Base-by-base conservation (phyloP, 1,140 invertebrate genomes). In the Hyles euphorbiae region DNA sequence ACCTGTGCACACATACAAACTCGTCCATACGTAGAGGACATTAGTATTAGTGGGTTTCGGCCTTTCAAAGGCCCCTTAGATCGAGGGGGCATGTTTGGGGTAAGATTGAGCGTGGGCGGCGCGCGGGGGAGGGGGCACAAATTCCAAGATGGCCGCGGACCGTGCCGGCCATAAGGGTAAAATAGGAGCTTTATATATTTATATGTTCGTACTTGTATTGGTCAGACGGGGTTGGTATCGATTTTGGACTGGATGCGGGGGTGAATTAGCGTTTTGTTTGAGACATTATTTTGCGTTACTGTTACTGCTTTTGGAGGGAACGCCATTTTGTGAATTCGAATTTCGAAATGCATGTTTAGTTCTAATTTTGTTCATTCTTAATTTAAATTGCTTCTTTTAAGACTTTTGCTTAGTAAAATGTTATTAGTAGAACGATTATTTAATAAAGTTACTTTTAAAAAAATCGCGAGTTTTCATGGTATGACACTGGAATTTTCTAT, bases 91-190 rank as follows among this genome's bases (percentile, higher is more conserved):
- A 74, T 72, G 78, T 81, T 83, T 77, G 79, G 80, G 81, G 81
- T 80, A 83, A 84, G 81, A 81, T 77, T 74, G 74, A 79, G 78
- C 72, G 78, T 76, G 74, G 81, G 76, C 67, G 75, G 68, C 46
- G 58, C 36, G 46, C 43, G 65, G 59, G 76, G 75, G 67, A 61
- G 68, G 59, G 64, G 79, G 75, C 64, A 68, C 51, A 63, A 70
- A 70, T 74, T 79, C 70, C 83, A 88, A 88, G 81, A 88, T 88
- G 83, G 85, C 81, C 57, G 73, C 74, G 72, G 74, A 76, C 79
- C 70, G 74, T 77, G 81, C 84, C 78, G 83, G 83, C 83, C 85
- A 88, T 88, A 88, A 78, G 85, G 85, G 85, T 84, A 86, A 88
- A 85, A 81, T 80, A 74, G 72, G 65, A 67, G 70, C 61, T 79